These are phyloP conservation scores for Megalops cyprinoides DNA, from an alignment of 2,797 vertebrate genomes.

Conservation along the genomic window DNA sequence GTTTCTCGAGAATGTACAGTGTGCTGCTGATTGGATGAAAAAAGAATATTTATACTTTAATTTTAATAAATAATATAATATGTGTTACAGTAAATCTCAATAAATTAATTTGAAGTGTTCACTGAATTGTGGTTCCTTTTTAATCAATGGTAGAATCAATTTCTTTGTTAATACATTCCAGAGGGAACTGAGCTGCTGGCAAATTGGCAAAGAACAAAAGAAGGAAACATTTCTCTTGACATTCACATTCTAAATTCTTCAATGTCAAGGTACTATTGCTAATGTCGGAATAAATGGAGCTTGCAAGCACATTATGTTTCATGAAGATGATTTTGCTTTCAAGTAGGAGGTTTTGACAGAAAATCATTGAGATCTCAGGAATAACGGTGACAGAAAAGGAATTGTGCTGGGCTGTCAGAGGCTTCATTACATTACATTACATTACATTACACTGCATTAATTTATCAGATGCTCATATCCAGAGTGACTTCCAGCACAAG, in stretches of 20 bases:
- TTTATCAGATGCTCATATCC: no score
- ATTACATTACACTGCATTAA: no score
- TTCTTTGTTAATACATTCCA: conserved; percentile 79
- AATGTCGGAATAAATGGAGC: conserved; percentile 66
- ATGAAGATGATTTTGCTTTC: conserved; percentile 65
- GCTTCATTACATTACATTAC: no score
- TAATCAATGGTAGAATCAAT: conserved; percentile 82
- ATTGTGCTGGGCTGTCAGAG: conserved; percentile 61
- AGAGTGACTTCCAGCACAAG: no score
- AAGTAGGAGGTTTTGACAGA: conserved; percentile 62
- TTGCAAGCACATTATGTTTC: conserved; percentile 67
- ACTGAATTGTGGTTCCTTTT: conserved; percentile 79
- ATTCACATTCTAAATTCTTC: conserved; percentile 70
- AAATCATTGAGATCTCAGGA: conserved; percentile 70
- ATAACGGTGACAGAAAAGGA: conserved; percentile 63
- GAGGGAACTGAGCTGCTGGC: conserved; percentile 73
- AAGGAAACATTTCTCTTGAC: conserved; percentile 72
- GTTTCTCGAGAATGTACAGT: background rate
- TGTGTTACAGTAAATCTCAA: conserved; percentile 73
- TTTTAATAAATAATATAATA: conserved; percentile 63
- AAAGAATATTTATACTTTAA: no score
- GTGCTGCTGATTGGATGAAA: conserved; percentile 48
- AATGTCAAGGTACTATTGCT: conserved; percentile 63
- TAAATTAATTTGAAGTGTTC: conserved; percentile 81
- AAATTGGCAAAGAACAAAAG: conserved; percentile 71